phyloP scores from a whole-genome alignment of 2,888 invertebrate genomes.

The Andrena camellia region DNA sequence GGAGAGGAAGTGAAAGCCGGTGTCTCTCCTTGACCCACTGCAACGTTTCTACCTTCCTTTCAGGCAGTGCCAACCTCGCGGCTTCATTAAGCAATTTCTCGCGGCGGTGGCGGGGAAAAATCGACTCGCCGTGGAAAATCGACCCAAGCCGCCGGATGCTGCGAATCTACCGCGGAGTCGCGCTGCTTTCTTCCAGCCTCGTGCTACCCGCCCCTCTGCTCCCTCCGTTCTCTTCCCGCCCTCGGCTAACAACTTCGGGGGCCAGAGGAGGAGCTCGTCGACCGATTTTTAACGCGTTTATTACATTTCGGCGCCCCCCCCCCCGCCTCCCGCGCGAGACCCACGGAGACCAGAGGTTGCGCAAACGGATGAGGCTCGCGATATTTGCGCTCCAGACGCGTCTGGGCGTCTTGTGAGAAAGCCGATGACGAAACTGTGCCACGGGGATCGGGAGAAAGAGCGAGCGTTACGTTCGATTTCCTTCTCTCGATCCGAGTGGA shows the following conservation, averaged over 20 bases:
- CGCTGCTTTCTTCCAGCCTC: conserved; percentile 30
- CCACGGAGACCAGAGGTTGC: conserved; percentile 29
- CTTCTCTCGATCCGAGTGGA: conserved; percentile 1
- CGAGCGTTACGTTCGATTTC: not conserved
- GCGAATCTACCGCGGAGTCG: not conserved
- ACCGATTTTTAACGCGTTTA: conserved; percentile 40
- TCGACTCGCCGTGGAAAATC: conserved; percentile 66
- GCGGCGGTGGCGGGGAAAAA: conserved; percentile 65
- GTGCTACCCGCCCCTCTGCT: no score
- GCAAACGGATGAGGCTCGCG: conserved; percentile 44
- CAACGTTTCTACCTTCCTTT: conserved; percentile 85
- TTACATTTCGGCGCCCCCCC: conserved; percentile 54
- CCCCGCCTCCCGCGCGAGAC: conserved; percentile 44
- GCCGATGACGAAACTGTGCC: conserved; percentile 43
- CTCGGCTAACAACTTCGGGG: conserved; percentile 9
- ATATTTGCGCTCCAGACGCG: conserved; percentile 48
- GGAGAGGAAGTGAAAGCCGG: conserved; percentile 85
- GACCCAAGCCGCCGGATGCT: conserved; percentile 7
- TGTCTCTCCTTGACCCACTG: conserved; percentile 85
- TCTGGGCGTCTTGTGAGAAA: conserved; percentile 41
- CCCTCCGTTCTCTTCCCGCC: not conserved
- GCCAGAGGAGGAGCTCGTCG: not conserved
- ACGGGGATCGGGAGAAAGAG: not conserved
- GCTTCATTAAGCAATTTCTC: conserved; percentile 85
- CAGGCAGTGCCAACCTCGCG: conserved; percentile 80